Base-by-base conservation (phyloP, 2,888 invertebrate species). In the Saturnia pavonia region DNA sequence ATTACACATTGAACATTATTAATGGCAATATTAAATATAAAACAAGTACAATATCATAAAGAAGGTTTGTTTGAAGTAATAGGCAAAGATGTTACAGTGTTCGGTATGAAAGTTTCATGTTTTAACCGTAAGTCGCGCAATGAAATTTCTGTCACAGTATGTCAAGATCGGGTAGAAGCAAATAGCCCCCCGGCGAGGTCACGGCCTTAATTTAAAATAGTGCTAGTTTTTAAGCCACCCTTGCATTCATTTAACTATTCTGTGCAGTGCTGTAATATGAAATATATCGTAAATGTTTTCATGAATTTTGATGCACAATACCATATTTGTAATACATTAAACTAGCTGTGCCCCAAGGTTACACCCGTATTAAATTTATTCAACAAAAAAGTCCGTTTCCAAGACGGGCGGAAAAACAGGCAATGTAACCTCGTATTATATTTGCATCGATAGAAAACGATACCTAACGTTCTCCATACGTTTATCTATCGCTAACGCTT, bases 121-220 rank as follows among this genome's bases (percentile, higher is more conserved):
- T 88, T 83, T 88, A 86, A 85, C 88, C 88, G 88, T 88, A 88
- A 86, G 87, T 86, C 83, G 82, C 87, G 91, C 91, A 92, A 91
- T 91, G 89, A 88, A 89, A 87, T 91, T 91, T 90, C 86, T 88
- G 89, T 82, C 86, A 85, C 85, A 78, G 85, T 81, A 79, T 86
- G 88, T 87, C 88, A 87, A 89, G 89, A 88, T 82, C 80, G 82
- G 85, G 85, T 85, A 80, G 85, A 82, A 83, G 89, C 88, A 91
- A 91, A 92, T 85, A 90, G 89, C 92, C 88, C 74, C 25, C 79
- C 81, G 89, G 90, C 84, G 83, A 83, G 93, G 92, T 89, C 91
- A 85, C 87, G 90, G 85, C 91, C 91, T 91, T 88, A 87, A 88
- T 87, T 84, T 86, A 84, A 82, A 85, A 79, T 60, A 82, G 78